Conservation (phyloP, 2,888 invertebrate genomes). For the Phragmatobia fuliginosa region DNA sequence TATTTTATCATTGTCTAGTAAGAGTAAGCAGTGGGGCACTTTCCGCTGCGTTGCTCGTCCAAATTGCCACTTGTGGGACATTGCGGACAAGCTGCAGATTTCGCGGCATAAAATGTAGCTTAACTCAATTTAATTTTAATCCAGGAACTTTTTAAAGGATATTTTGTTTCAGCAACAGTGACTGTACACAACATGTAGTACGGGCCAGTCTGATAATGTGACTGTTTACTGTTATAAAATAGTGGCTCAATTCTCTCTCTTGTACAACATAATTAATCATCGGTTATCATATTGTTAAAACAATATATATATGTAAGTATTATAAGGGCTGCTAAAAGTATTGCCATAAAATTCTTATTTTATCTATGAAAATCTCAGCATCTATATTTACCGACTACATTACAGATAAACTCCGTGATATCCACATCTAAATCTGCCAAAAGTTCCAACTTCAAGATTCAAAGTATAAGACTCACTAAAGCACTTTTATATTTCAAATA, state of each 20-base stretch:
- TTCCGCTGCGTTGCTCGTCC: constrained; percentile 45
- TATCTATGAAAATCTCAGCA: not conserved
- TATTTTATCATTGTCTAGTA: constrained; percentile 55
- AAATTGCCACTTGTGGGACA: constrained; percentile 60
- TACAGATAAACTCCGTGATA: not conserved
- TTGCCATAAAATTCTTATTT: not conserved
- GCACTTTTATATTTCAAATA: constrained; percentile 15
- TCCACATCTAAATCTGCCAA: not conserved
- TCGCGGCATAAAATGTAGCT: constrained; percentile 35
- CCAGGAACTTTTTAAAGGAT: constrained; percentile 31
- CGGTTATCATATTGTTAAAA: not conserved
- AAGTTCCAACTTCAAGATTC: not conserved
- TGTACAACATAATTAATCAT: not conserved
- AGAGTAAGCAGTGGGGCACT: constrained; percentile 50
- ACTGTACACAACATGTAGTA: not conserved
- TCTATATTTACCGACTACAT: not conserved
- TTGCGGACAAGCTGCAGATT: constrained; percentile 36
- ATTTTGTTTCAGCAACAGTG: constrained; percentile 28
- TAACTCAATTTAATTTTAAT: constrained; percentile 36
- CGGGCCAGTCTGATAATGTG: too few species aligned
- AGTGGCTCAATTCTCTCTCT: not conserved
- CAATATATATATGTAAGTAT: not conserved
- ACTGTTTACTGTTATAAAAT: not conserved
- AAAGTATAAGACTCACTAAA: not conserved
- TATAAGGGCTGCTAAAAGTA: too few species aligned